Evolutionary conservation across 1,140 invertebrate species (phyloP), one percentile per base, ranked within the genome.

Genomic region (Bombus sylvicola): DNA sequence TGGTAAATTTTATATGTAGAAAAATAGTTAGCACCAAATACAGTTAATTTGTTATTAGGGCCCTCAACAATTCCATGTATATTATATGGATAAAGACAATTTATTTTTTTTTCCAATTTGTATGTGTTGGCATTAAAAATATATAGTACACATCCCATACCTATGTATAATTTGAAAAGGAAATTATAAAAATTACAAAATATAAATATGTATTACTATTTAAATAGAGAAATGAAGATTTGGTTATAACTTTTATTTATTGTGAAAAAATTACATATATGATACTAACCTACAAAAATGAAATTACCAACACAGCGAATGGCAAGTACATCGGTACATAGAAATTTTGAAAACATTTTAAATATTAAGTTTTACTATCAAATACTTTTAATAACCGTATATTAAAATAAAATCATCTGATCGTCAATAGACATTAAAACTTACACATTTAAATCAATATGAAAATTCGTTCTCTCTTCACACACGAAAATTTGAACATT

Each of bases 21-120:
- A 18, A 96, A 81, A 85, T 92, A 88, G 88, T 95, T 96, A 80
- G 93, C 95, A 75, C 96, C 96, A 93, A 94, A 96, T 57, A 96
- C 77, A 62, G 95, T 91, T 47, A 96, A 78, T 80, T 92, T 91
- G 76, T 94, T 91, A 37, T 90, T 81, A 39, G 86, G 74, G 81
- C 90, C 88, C 84, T 92, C 87, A 31, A 93, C 82, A 81, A 96
- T 95, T 39, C 94, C 95, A 92, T 95, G 94, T 88, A 96, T 95
- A 91, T 95, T 95, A 87, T 95, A 93, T 3, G 94, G 93, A 86
- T 95, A 88, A 79, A 95, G 93, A 77, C 94, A 91, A 78, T 94
- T 76, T 77, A 92, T 83, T 90, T 94, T 94, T n/a, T 75, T 28
- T 43, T 94, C 77, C 28, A 95, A 85, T 82, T 93, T 74, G 22